Percentiles rank a stretch among this genome's conserved stretches.
Evolutionary conservation across 2,888 invertebrate species (phyloP).

Genomic region (Agrochola macilenta): DNA sequence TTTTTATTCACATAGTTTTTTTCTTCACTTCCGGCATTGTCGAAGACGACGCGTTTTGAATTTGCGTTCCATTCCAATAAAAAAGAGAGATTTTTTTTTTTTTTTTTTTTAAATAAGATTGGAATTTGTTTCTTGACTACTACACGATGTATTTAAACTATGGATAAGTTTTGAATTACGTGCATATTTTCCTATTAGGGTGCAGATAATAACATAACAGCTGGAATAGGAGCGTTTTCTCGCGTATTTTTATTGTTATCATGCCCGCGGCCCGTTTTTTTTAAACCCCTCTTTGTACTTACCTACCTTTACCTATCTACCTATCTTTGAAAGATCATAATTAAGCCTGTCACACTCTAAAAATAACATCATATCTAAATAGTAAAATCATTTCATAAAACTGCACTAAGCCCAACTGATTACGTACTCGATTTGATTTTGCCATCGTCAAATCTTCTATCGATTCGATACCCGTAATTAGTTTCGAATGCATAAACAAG

Average conservation of each 20-base stretch:
- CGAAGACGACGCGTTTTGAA: too few species aligned
- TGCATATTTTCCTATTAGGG: too few species aligned
- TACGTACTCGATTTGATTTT: conserved; percentile 54
- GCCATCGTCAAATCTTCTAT: conserved; percentile 65
- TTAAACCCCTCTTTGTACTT: not conserved
- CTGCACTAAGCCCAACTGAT: conserved; percentile 27
- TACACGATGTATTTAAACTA: too few species aligned
- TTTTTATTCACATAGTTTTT: too few species aligned
- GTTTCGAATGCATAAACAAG: conserved; percentile 80
- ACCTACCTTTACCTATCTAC: too few species aligned
- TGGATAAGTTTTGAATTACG: too few species aligned
- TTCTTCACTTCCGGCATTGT: too few species aligned
- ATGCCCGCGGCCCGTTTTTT: not conserved
- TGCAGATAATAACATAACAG: not conserved
- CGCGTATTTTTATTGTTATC: not conserved
- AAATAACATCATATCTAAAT: not conserved
- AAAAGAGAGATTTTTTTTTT: too few species aligned
- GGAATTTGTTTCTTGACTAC: too few species aligned
- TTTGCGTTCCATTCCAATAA: too few species aligned
- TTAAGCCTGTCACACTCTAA: not conserved
- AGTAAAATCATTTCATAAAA: not conserved
- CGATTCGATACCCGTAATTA: conserved; percentile 77
- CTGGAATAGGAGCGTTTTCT: too few species aligned
- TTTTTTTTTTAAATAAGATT: too few species aligned
- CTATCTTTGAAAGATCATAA: not conserved